Conservation (phyloP, 2,797 vertebrate genomes). For the Nyctibius grandis region DNA sequence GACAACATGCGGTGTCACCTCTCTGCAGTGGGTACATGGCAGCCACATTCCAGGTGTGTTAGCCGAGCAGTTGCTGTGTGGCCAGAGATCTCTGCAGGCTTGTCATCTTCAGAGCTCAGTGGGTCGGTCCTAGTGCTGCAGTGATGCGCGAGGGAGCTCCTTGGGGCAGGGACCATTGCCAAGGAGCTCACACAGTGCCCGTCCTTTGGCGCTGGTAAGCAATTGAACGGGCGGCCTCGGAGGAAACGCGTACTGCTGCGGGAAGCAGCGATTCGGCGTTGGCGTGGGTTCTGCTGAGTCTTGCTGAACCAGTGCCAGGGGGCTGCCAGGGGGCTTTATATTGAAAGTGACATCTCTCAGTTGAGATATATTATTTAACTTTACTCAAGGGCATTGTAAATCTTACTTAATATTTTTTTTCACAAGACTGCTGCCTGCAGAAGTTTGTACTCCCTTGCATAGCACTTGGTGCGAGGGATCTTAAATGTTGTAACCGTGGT, state of each 20-base stretch:
- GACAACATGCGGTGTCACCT: fast-evolving
- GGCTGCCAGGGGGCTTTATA: background rate
- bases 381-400: background rate
- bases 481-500: background rate
- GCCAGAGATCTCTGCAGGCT: background rate
- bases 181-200: background rate
- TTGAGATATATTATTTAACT: background rate
- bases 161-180: background rate
- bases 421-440: background rate
- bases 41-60: background rate
- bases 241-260: fast-evolving
- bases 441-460: background rate
- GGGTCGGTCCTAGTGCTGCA: background rate
- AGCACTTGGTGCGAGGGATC: background rate
- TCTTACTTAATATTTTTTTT: background rate
- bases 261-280: background rate
- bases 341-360: background rate
- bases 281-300: conserved; percentile 27
- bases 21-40: fast-evolving
- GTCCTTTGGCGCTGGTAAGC: background rate
- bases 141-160: background rate
- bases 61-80: background rate
- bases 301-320: background rate
- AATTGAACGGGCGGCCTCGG: fast-evolving
- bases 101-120: background rate